Percentiles rank a stretch among this genome's conserved stretches.
Conservation (phyloP, 2,113 vertebrate species). For the Tachysurus fulvidraco region DNA sequence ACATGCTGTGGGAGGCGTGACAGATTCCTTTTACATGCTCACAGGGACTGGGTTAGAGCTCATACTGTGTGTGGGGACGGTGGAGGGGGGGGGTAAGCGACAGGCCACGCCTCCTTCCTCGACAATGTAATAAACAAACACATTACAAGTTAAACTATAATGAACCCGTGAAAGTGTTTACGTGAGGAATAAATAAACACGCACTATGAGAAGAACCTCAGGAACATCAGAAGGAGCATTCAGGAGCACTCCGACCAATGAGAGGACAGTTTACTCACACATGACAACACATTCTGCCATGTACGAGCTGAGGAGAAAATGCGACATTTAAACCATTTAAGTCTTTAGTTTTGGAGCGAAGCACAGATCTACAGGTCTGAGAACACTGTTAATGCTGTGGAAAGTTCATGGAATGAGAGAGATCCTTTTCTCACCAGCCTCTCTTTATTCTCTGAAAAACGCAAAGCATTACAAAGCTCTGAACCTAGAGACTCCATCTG, state of each 20-base stretch:
- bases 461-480: too few relatives aligned
- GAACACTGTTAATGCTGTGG: background rate
- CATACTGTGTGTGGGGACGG: background rate
- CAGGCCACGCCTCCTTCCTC: constrained; percentile 6
- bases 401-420: background rate
- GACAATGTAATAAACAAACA: background rate
- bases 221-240: too few relatives aligned
- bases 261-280: too few relatives aligned
- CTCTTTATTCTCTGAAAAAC: too few relatives aligned
- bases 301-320: too few relatives aligned
- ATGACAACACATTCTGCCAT: too few relatives aligned
- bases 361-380: too few relatives aligned
- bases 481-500: too few relatives aligned
- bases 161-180: background rate
- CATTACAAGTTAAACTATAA: background rate
- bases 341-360: too few relatives aligned
- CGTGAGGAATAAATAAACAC: background rate
- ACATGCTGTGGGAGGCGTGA: background rate
- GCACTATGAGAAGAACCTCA: too few relatives aligned
- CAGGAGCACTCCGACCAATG: too few relatives aligned
- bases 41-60: background rate
- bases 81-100: background rate
- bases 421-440: background rate
- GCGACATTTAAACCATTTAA: too few relatives aligned
- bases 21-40: background rate